A percentile compares a stretch with the other conserved stretches of the same genome.
Evolutionary conservation across 2,113 vertebrate genomes (phyloP).

Genomic region (Dromaius novaehollandiae): DNA sequence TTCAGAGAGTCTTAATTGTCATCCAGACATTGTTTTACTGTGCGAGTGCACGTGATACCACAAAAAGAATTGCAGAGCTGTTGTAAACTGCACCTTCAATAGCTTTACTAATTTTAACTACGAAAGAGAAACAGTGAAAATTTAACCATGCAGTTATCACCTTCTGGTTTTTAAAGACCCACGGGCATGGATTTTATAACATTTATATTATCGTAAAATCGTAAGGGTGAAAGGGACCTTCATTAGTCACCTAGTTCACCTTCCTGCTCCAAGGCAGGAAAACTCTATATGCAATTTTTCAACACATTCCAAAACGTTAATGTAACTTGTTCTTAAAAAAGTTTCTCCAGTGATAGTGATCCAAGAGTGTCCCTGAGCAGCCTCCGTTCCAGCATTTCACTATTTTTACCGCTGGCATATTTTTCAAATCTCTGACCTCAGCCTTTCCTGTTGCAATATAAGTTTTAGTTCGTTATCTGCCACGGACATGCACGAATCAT

Average conservation of each 20-base stretch:
- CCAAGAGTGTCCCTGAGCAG: neutral
- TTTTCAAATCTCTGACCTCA: neutral
- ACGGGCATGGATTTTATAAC: neutral
- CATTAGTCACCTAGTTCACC: neutral
- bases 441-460: neutral
- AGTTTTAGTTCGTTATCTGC: neutral
- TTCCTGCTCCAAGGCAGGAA: neutral
- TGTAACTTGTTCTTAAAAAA: neutral
- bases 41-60: constrained; percentile 18
- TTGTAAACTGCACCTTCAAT: neutral
- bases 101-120: constrained; percentile 27
- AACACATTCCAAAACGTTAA: neutral
- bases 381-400: neutral
- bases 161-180: neutral
- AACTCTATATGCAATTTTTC: neutral
- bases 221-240: neutral
- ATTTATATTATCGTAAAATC: neutral
- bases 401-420: neutral
- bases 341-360: neutral
- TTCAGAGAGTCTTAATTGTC: constrained; percentile 58
- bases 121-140: neutral
- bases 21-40: constrained; percentile 33
- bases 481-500: neutral
- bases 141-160: neutral
- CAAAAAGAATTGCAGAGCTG: constrained; percentile 17